These are phyloP conservation scores for Phyllotreta cruciferae DNA, from an alignment of 2,888 invertebrate genomes.

Conservation along the genomic window DNA sequence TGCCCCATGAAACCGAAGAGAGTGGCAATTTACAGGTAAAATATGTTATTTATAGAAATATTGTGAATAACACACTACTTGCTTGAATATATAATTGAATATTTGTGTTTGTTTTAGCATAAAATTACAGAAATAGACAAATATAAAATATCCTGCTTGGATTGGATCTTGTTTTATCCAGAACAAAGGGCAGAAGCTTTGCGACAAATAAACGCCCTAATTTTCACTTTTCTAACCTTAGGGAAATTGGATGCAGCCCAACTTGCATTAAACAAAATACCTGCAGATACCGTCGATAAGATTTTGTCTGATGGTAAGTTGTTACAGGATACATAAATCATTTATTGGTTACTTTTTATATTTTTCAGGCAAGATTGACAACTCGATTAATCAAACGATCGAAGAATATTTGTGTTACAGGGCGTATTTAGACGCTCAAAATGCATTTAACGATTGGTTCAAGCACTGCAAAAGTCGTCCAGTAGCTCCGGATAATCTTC, in stretches of 20 bases:
- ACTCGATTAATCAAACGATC: constrained; percentile 63
- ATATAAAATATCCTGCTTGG: constrained; percentile 78
- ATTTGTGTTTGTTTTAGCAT: constrained; percentile 45
- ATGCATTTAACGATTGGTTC: constrained; percentile 90
- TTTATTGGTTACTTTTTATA: not conserved
- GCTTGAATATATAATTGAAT: constrained; percentile 3
- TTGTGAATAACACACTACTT: not conserved
- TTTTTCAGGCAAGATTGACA: constrained; percentile 57
- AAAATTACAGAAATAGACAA: constrained; percentile 71
- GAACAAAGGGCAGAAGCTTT: constrained; percentile 82
- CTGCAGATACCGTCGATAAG: constrained; percentile 68
- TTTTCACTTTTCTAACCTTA: constrained; percentile 82
- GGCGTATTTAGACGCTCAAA: constrained; percentile 85
- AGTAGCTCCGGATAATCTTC: constrained; percentile 67
- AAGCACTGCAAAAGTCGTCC: constrained; percentile 83
- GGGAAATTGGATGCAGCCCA: constrained; percentile 85
- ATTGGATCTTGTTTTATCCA: constrained; percentile 85
- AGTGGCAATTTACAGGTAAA: constrained; percentile 54
- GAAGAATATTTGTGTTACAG: constrained; percentile 89
- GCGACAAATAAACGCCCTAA: constrained; percentile 87
- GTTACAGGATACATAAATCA: not conserved
- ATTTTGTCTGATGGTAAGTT: constrained; percentile 56
- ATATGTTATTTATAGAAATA: not conserved
- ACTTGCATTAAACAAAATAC: constrained; percentile 76
- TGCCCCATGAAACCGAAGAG: constrained; percentile 54